Conservation (phyloP, 1,140 invertebrate species). For the Pseudomyrmex flavicornis region DNA sequence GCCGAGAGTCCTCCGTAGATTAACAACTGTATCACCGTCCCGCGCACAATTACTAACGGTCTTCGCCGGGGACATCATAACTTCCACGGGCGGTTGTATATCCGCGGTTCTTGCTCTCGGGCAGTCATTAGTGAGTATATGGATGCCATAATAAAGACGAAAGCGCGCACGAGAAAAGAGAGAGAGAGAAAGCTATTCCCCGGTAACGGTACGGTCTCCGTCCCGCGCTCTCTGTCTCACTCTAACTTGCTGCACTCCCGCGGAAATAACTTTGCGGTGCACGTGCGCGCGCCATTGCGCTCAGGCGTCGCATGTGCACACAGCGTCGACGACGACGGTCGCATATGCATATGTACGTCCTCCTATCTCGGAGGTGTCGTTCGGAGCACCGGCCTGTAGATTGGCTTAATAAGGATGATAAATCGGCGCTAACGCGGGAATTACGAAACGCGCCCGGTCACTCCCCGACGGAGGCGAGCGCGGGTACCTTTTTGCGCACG, state of each 20-base stretch:
- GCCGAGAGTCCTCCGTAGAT: constrained; percentile 50
- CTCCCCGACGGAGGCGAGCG: constrained; percentile 26
- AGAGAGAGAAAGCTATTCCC: background rate
- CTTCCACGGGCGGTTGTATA: constrained; percentile 58
- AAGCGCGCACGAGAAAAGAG: constrained; percentile 49
- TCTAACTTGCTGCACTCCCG: background rate
- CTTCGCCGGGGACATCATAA: constrained; percentile 65
- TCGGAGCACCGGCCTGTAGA: constrained; percentile 56
- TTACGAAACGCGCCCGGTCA: constrained; percentile 61
- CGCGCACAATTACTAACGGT: constrained; percentile 71
- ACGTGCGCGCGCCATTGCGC: background rate
- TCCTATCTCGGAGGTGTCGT: constrained; percentile 53
- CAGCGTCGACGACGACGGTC: background rate
- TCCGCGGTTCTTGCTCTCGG: constrained; percentile 54
- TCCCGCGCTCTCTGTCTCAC: constrained; percentile 1
- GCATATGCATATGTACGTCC: constrained; percentile 43
- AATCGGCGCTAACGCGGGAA: constrained; percentile 73
- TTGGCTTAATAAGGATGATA: constrained; percentile 75
- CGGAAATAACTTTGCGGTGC: background rate
- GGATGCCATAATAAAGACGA: constrained; percentile 72
- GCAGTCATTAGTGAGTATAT: constrained; percentile 72
- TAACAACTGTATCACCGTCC: constrained; percentile 68
- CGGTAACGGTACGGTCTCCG: constrained; percentile 38
- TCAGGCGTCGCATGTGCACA: background rate
- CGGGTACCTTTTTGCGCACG: constrained; percentile 71